These are phyloP conservation scores for Erynnis tages DNA, from an alignment of 2,888 invertebrate genomes.

Conservation along the genomic window DNA sequence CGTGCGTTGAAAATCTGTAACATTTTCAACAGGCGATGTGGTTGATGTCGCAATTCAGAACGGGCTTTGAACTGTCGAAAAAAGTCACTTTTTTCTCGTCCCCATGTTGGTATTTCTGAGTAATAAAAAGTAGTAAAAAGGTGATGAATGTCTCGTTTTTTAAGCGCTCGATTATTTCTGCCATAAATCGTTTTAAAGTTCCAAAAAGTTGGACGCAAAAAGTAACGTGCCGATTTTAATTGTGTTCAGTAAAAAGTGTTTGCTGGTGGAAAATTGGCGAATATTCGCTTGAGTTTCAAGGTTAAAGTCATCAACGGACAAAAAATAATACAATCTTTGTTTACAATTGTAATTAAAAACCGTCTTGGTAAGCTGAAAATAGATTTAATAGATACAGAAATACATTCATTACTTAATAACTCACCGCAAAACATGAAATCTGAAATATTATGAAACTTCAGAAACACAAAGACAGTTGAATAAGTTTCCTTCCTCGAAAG, in stretches of 20 bases:
- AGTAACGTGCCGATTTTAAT: conserved; percentile 24
- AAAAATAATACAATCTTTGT: too few species aligned
- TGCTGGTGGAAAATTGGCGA: neutral
- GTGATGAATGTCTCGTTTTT: conserved; percentile 18
- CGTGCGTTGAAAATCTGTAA: conserved; percentile 39
- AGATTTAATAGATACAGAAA: too few species aligned
- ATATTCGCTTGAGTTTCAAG: neutral
- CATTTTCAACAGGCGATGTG: conserved; percentile 36
- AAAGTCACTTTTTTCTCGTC: conserved; percentile 24
- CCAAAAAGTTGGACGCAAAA: conserved; percentile 22
- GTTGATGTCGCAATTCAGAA: conserved; percentile 30
- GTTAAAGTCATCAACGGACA: neutral
- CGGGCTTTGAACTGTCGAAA: conserved; percentile 29
- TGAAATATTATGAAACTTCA: too few species aligned
- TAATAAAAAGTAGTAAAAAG: conserved; percentile 16
- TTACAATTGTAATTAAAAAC: too few species aligned
- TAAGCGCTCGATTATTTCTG: conserved; percentile 23
- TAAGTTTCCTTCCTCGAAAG: neutral
- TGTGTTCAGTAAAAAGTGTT: conserved; percentile 13
- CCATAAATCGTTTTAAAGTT: conserved; percentile 15
- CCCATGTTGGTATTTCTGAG: conserved; percentile 22
- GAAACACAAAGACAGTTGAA: too few species aligned
- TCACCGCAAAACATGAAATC: too few species aligned
- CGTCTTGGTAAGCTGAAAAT: too few species aligned
- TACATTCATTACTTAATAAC: too few species aligned